Base-by-base conservation (phyloP, 2,797 vertebrate genomes). In the Acipenser ruthenus region DNA sequence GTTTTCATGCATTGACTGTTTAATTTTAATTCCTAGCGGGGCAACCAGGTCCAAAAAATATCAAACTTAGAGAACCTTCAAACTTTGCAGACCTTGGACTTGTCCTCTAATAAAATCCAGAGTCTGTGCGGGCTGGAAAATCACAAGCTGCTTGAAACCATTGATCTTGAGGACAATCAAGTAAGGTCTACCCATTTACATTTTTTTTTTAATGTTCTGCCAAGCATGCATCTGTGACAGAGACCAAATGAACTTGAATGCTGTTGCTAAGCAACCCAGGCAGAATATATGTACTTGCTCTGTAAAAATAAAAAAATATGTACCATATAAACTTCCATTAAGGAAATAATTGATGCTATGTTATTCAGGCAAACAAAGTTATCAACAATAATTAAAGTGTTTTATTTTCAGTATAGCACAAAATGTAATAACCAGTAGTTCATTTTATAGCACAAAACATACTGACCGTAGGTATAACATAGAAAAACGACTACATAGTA, bases 141-240 rank as follows among this genome's bases (percentile, higher is more conserved):
- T 10, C 91, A 94, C 1, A 68, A 83, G n/a, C 70, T 92, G 0
- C 77, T 99, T 48, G 85, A 90, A 73, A 65, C 64, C 6, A 73
- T 98, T 75, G 83, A 92, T 82, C 79, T 99, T 7, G 84, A 97
- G 69, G 80, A 86, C 10, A 99, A 99, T 79, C 84, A 90, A 93
- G 96, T 97, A 80, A 63, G 23, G 15, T 48, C 15, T 15, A n/a
- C 15, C 63, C 50, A 15, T 12, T 11, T 10, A 50, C 49, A 47
- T 60, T 37, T 37, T 37, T 37, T 37, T 37, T 37, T 37, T 37
- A 37, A 37, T 37, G 23, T 37, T 37, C 23, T 37, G 23, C 23
- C 37, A 37, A 37, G 37, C n/a, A 6, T 6, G 55, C 55, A 12
- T 7, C 11, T 58, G 8, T 58, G 55, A 23, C 7, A 49, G 15